Base-by-base conservation (phyloP, 1,140 invertebrate genomes). In the Lepidurus arcticus region DNA sequence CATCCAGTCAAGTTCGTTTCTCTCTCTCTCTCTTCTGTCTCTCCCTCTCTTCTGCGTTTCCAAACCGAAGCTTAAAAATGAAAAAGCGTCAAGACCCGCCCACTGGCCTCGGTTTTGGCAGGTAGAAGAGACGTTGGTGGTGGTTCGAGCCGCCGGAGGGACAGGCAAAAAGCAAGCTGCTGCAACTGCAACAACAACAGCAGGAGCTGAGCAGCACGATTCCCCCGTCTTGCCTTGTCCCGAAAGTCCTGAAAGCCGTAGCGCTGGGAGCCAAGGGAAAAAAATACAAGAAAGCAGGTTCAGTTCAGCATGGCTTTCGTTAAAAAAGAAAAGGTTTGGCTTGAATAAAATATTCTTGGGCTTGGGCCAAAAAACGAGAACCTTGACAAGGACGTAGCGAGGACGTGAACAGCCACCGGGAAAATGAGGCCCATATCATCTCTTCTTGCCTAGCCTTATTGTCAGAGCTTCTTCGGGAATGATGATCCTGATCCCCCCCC, bases 361-460 rank as follows among this genome's bases (percentile, higher is more conserved):
- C 21, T 65, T 65, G 53, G 53, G 53, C 53, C 53, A 65, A 65
- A 65, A 65, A 65, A 65, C 53, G 1, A 21, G 53, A 65, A 73
- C 78, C 73, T 75, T 73, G 78, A 78, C 78, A 78, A 78, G 78
- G 78, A 78, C 78, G 78, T 73, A 26, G 42, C 78, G 78, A 78
- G 78, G 78, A 78, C 78, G 65, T 78, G 78, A 78, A 78, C 78
- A 42, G 78, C 78, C 78, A 78, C 44, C 78, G 75, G 78, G 78
- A 73, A 77, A 84, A 84, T 11, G 81, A 78, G 44, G 79, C 80
- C 44, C 81, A 74, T 92, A 96, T 96, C 82, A 92, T 93, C 42
- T 95, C 95, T 65, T 34, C 34, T 34, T 34, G 34, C 34, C 34
- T 34, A 34, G 34, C 34, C 34, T 34, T 34, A 34, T 34, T 34